phyloP scores from a whole-genome alignment of 1,140 invertebrate genomes.

The Maconellicoccus hirsutus region DNA sequence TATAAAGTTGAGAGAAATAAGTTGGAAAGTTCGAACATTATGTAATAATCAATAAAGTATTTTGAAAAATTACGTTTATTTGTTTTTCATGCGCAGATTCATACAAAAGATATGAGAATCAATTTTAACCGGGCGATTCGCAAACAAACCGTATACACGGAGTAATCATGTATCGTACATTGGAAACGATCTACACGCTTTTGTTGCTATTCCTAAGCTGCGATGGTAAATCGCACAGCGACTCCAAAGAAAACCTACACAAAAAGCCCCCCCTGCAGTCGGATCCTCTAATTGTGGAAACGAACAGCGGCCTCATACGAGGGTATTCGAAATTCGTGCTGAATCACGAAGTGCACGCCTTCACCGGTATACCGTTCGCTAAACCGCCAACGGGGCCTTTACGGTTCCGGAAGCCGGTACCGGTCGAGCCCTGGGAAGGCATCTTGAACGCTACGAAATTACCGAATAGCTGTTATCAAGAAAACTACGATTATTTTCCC shows the following conservation, averaged over 20 bases:
- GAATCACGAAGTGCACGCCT: slow-evolving; percentile 74
- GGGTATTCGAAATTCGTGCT: slow-evolving; percentile 62
- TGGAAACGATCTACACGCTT: neutral
- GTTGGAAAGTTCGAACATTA: no score
- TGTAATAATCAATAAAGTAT: no score
- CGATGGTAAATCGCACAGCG: slow-evolving; percentile 18
- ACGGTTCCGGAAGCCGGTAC: slow-evolving; percentile 73
- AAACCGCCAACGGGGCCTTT: slow-evolving; percentile 68
- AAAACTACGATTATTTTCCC: slow-evolving; percentile 75
- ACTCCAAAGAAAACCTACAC: slow-evolving; percentile 17
- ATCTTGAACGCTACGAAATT: slow-evolving; percentile 62
- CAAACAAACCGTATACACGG: neutral
- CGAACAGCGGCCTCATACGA: slow-evolving; percentile 61
- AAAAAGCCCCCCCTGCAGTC: slow-evolving; percentile 35
- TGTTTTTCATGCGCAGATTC: no score
- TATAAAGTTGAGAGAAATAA: no score
- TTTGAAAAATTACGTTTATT: no score
- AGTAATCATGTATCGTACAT: neutral
- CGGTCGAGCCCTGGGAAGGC: slow-evolving; percentile 74
- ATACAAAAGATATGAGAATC: no score
- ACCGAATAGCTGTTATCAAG: slow-evolving; percentile 74
- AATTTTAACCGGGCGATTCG: no score
- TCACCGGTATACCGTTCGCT: slow-evolving; percentile 88
- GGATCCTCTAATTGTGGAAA: slow-evolving; percentile 65
- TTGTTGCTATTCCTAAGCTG: neutral